Evolutionary conservation across 1,140 invertebrate genomes (phyloP), one percentile per base, ranked within the genome.

Genomic region (Cecropterus lyciades): DNA sequence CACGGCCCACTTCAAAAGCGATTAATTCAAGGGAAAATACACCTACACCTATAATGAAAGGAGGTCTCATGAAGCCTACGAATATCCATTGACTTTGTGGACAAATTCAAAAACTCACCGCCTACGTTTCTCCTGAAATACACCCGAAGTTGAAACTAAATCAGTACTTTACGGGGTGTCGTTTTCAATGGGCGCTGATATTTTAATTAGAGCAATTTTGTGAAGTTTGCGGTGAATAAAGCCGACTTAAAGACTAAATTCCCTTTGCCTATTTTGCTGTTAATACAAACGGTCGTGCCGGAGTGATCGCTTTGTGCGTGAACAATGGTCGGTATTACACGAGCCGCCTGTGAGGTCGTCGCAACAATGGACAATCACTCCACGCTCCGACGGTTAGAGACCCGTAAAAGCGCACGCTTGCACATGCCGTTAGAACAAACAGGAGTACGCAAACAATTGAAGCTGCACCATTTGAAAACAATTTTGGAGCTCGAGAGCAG

Each of bases 341-440:
- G 15, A 46, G 56, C 20, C 42, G 43, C 13, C 16, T 33, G 24
- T 53, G 51, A 33, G 30, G n/a, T 49, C 57, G 42, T 49, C 53
- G 56, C 45, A 16, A 65, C 53, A 69, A 69, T 65, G 67, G 49
- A 37, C 67, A 69, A 69, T 69, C 53, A 57, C 5, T 53, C 20
- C 15, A 64, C 67, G 62, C 62, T 59, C 46, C 20, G 65, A 17
- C 33, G 43, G 45, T 30, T 33, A 56, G 33, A 43, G 37, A 24
- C 20, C 11, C 24, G 42, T 46, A 46, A 60, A 57, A 60, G 56
- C 42, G 56, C 42, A 59, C 17, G 43, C 42, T 48, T 59, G 20
- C 13, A 45, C 42, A 27, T 20, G 55, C 42, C 52, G 56, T 43
- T 48, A 59, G 13, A 17, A 43, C 40, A 13, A 43, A 43, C 40